A percentile compares a stretch with the other conserved stretches of the same genome.
These are phyloP conservation scores for Dolomedes plantarius DNA, from an alignment of 2,888 invertebrate species.

Conservation along the genomic window DNA sequence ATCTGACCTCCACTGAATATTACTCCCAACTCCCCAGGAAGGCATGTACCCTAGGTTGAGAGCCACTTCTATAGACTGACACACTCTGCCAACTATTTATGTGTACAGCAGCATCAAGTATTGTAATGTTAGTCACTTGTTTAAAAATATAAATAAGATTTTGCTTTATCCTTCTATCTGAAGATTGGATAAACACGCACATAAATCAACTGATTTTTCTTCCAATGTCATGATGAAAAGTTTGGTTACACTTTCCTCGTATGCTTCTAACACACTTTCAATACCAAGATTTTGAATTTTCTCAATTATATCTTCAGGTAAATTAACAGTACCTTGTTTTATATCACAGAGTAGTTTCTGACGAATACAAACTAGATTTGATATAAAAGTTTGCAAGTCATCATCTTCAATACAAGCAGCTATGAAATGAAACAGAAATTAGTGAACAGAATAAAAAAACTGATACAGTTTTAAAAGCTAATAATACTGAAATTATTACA, in stretches of 20 bases:
- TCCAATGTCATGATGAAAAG: constrained; percentile 11
- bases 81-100: too few species aligned
- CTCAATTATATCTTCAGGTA: constrained; percentile 31
- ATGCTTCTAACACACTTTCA: constrained; percentile 31
- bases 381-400: constrained; percentile 21
- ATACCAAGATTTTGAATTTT: constrained; percentile 38
- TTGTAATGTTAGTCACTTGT: too few species aligned
- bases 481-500: too few species aligned
- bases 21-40: too few species aligned
- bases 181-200: not conserved
- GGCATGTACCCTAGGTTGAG: too few species aligned
- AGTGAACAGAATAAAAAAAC: too few species aligned
- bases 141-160: too few species aligned
- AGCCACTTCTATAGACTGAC: too few species aligned
- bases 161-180: not conserved
- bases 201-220: not conserved
- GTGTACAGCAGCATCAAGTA: too few species aligned
- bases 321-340: constrained; percentile 18
- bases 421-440: not conserved
- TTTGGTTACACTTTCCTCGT: constrained; percentile 30
- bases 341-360: constrained; percentile 28
- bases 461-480: too few species aligned
- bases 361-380: constrained; percentile 3
- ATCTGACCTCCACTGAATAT: too few species aligned
- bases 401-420: not conserved